A percentile compares a stretch with the other conserved stretches of the same genome.
Evolutionary conservation across 2,888 invertebrate genomes (phyloP).

Genomic region (Liopterus haemorrhoidalis): DNA sequence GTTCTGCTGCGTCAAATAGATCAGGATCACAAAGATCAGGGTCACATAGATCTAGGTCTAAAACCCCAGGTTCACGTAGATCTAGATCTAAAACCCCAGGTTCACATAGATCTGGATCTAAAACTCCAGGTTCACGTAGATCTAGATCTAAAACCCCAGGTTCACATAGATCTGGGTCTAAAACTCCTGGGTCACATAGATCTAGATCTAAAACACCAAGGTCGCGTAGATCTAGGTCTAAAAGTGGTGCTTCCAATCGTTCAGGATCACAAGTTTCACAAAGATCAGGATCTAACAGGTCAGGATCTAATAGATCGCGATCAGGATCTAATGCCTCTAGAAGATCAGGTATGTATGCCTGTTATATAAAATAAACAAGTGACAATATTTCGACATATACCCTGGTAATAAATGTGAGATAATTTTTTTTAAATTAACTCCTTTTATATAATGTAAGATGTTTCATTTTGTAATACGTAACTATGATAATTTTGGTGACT

Average conservation of each 20-base stretch:
- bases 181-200: slow-evolving; percentile 21
- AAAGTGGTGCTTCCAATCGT: slow-evolving; percentile 31
- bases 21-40: slow-evolving; percentile 29
- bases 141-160: slow-evolving; percentile 37
- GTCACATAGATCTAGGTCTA: slow-evolving; percentile 33
- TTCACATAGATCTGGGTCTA: slow-evolving; percentile 35
- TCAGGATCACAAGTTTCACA: slow-evolving; percentile 28
- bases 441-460: too few species aligned
- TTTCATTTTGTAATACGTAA: too few species aligned
- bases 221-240: slow-evolving; percentile 28
- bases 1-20: slow-evolving; percentile 35
- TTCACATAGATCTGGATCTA: slow-evolving; percentile 30
- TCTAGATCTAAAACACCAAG: slow-evolving; percentile 29
- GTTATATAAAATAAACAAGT: too few species aligned
- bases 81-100: slow-evolving; percentile 39
- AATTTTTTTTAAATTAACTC: too few species aligned
- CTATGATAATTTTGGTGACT: too few species aligned
- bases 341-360: slow-evolving; percentile 40
- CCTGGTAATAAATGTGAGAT: too few species aligned
- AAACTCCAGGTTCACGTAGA: too few species aligned
- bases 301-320: slow-evolving; percentile 46
- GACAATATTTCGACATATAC: too few species aligned
- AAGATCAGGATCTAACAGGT: slow-evolving; percentile 30
- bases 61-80: slow-evolving; percentile 25
- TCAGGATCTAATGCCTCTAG: slow-evolving; percentile 43